Base-by-base conservation (phyloP, 2,888 invertebrate species). In the Xestia c-nigrum region DNA sequence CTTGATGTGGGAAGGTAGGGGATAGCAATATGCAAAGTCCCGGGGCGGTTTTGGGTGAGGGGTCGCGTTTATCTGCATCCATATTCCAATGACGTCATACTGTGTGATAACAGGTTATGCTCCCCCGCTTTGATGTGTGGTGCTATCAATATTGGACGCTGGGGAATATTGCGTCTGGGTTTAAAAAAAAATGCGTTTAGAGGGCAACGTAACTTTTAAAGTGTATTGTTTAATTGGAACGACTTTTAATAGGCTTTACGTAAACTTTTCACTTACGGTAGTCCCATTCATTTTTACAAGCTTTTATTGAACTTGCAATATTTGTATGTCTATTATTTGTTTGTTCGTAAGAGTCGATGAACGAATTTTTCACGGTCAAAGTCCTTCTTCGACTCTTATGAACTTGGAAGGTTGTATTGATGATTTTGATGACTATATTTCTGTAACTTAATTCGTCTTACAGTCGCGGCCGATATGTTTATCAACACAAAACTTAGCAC, bases 1-100 rank as follows among this genome's bases (percentile, higher is more conserved):
- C 14, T 71, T 19, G 70, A 24, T 24, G 16, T 24, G 16, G 40
- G 40, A 50, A 14, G 43, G 9, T 61, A 31, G 24, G 24, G 3
- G 9, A 71, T 10, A 72, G 24, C 24, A 71, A 52, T 40, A 72
- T 5, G 21, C 31, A 52, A 73, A 73, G 16, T 24, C 50, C 40
- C 52, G 50, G 46, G 75, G 64, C 16, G 16, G 64, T 77, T 50
- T n/a, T 19, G 31, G 47, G 46, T 16, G 0, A 19, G 19, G 19
- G 50, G 1, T 24, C 43, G 24, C 12, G 21, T 47, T 59, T 66
- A 40, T 61, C 10, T 64, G 43, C 46, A 59, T 31, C 61, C 21
- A 21, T 57, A 47, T 57, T 47, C 5, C 47, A 59, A n/a, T 65
- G 47, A 6, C 21, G 3, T 43, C 21, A 4, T n/a, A 19, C 16